Evolutionary conservation across 1,140 invertebrate genomes (phyloP), one percentile per base, ranked within the genome.

Genomic region (Amyelois transitella): DNA sequence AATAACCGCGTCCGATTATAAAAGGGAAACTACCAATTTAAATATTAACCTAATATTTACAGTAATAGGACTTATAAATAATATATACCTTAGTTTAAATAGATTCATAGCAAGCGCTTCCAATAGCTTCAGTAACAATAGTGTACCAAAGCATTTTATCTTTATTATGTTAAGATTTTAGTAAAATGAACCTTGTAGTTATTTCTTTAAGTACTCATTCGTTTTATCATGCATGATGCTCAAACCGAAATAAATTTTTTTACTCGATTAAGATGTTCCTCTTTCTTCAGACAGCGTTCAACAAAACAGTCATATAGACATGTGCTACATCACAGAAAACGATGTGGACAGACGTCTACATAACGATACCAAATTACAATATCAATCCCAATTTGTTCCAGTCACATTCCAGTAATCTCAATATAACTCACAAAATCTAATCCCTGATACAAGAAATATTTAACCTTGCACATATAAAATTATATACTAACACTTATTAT

Each of bases 1-100:
- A 3, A 48, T 48, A 48, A 48, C 45, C 19, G 57, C 55, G 60
- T 56, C 48, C 53, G 59, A 62, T 59, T 57, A 65, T 69, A 66
- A 77, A 72, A 74, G 68, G 72, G 72, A 65, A 75, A 76, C 68
- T 76, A 78, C 72, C 77, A 75, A 82, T 77, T 81, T 82, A 84
- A 86, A 86, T 86, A 84, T 60, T 84, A 82, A 66, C 65, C 57
- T 75, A 81, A 84, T 86, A 86, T 86, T 84, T 86, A 86, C 82
- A 86, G 72, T 72, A 75, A 69, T 74, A 76, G 64, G 60, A 69
- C 69, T 72, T 79, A 81, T 72, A 75, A 80, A 77, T 78, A 77
- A 65, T 62, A 52, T 62, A 66, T 52, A 22, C 49, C 59, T 67
- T 69, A 53, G 56, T 74, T 77, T 75, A 77, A 77, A 77, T 77